A percentile compares a stretch with the other conserved stretches of the same genome.
Evolutionary conservation across 2,797 vertebrate genomes (phyloP).

Genomic region (Petrocephalus sullivani): DNA sequence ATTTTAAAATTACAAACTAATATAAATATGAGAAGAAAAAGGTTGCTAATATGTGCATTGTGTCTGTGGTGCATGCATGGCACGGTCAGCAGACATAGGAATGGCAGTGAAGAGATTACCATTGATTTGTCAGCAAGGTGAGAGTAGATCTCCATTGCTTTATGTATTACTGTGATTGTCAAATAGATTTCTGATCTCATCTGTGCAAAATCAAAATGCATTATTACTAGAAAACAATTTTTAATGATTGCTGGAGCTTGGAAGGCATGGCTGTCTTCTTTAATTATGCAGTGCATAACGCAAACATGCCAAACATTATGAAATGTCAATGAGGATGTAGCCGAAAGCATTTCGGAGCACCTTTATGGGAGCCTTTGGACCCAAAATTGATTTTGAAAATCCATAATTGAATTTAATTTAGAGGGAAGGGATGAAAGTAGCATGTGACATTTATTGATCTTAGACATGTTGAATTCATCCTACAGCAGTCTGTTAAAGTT

Average conservation of each 20-base stretch:
- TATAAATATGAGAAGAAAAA: background rate
- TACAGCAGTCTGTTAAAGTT: background rate
- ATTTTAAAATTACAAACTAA: background rate
- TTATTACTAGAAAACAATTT: conserved; percentile 44
- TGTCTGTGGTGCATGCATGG: background rate
- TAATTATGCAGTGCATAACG: conserved; percentile 55
- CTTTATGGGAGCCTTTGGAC: conserved; percentile 31
- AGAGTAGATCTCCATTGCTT: conserved; percentile 48
- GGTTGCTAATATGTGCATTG: background rate
- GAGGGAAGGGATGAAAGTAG: background rate
- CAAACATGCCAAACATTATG: conserved; percentile 20
- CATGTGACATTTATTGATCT: conserved; percentile 9
- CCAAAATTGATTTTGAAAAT: conserved; percentile 13
- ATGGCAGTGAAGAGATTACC: conserved; percentile 39
- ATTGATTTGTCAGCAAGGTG: conserved; percentile 56
- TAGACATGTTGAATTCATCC: background rate
- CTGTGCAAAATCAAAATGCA: conserved; percentile 19
- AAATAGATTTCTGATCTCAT: conserved; percentile 47
- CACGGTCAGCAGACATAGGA: background rate
- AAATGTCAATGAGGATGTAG: conserved; percentile 24
- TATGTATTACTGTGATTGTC: conserved; percentile 56
- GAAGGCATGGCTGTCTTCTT: conserved; percentile 52
- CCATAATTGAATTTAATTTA: conserved; percentile 17
- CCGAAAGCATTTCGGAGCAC: conserved; percentile 24
- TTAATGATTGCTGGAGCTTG: conserved; percentile 44